Base-by-base conservation (phyloP, 2,797 vertebrate genomes). In the Florisuga fusca region DNA sequence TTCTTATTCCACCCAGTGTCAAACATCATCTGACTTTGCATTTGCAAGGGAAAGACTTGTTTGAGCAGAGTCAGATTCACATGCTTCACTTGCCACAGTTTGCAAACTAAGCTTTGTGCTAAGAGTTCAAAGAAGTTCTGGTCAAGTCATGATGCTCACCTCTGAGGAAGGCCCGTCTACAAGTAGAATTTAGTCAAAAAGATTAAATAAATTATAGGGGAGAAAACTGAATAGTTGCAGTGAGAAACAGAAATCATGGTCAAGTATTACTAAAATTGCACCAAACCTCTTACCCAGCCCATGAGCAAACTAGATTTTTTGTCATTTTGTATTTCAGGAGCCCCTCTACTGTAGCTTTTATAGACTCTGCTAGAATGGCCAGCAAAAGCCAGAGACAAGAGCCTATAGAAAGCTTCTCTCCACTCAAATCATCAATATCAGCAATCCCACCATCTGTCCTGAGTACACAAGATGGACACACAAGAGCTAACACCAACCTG, bases 1-100 rank as follows among this genome's bases (percentile, higher is more conserved):
- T 6, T 48, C n/a, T 3, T 19, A 48, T 34, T 55, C 54, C 14
- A 10, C 1, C 4, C 21, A 1, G 1, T 14, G 22, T 38, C 45
- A 41, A 55, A 12, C 34, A 45, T 43, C 26, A 57, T 3, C 79
- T 48, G 31, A 29, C 54, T 72, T 26, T 21, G 29, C 16, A 48
- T 66, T 29, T n/a, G 5, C 1, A 7, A 87, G 25, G 34, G 34
- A 68, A 9, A 26, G 12, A 17, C 31, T 45, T 54, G 23, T 18
- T 17, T 50, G 53, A 76, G 48, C 36, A 64, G 10, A n/a, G 33
- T 5, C 53, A 77, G 57, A 21, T 38, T 22, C 15, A 36, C 2
- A 9, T 1, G 5, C 22, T 71, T 38, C 38, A 4, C 14, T 53
- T 46, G 17, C 26, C 26, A n/a, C 25, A 33, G 15, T 1, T 18